Evolutionary conservation across 23 tunicate genomes (phyloP), one percentile per base, ranked within the genome.

Genomic region (Oikopleura albicans): DNA sequence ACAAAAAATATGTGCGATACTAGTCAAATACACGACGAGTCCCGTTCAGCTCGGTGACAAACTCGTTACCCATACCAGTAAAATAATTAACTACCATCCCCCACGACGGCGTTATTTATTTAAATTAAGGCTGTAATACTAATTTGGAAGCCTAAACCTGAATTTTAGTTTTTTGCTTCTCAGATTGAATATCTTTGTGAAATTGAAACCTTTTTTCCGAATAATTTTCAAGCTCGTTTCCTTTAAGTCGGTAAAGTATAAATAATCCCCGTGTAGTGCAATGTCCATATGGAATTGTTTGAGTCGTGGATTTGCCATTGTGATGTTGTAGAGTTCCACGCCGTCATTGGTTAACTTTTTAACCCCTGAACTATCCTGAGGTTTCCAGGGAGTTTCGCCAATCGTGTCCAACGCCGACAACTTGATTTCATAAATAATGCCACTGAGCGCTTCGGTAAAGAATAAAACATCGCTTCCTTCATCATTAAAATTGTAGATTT

Each of bases 281-380:
- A 71, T 2, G 37, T 71, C 79, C 79, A 71, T 71, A 2, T 71
- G 79, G 37, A 71, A 71, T 31, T 71, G 79, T 29, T 71, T 71
- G 33, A 16, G 37, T 71, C 79, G 33, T 2, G 37, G 36, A 16
- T 2, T 71, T 12, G 79, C 79, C 28, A 2, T 37, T 71, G 79
- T 22, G 31, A 71, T 71, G 31, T 71, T 71, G 37, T 71, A 71
- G 34, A 31, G 4, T 27, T 2, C 35, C 36, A 71, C 79, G 33
- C 35, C 35, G 2, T 27, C 36, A 27, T 27, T 71, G 2, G 36
- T 29, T 12, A 2, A 2, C 2, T 22, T 2, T 34, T 16, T 29
- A 2, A 71, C 35, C 28, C 4, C 2, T 16, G 4, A 4, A 49
- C 8, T 8, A 8, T 49, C 59, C 22, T 49, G 59, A 8, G 16